Base-by-base conservation (phyloP, 2,888 invertebrate genomes). In the Lypha dubia region DNA sequence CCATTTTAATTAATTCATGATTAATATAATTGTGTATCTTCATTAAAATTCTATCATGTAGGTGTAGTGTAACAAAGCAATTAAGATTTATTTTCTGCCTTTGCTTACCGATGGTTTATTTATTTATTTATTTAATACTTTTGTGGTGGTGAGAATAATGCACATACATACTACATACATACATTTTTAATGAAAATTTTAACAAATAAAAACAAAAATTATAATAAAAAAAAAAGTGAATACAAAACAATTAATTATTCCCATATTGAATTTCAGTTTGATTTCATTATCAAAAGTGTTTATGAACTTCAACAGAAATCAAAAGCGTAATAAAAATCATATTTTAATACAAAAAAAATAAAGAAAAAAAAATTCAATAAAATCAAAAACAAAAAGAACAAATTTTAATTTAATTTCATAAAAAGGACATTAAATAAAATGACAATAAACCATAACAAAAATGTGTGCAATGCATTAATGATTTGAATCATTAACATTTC, bases 381-480 rank as follows among this genome's bases (percentile, higher is more conserved):
- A 38, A 24, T n/a, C n/a, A 70, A 51, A 35, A 6, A 7, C 17
- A 41, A 56, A 13, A 3, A 35, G 9, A 68, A 73, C 11, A 58
- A 56, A 38, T 74, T 49, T 73, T 38, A 58, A 73, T 20, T 58
- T n/a, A 63, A 35, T 58, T 58, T 7, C 3, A 20, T 44, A 17
- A 53, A 49, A 67, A 41, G 24, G 17, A 51, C 28, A 1, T 56
- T 24, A 65, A 75, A 65, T 65, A 83, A n/a, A n/a, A 83, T 41
- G 75, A 81, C 80, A 81, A 84, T 81, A 84, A 81, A 84, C 76
- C 81, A 81, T 81, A 83, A 79, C 68, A 60, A 51, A 81, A 74
- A 81, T 81, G 81, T 84, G 84, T 70, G n/a, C n/a, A 17, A 79
- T 77, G 84, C 63, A 84, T 84, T 81, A 81, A 77, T 81, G 60